Conservation (phyloP, 2,113 vertebrate species). For the Scytalopus superciliaris region DNA sequence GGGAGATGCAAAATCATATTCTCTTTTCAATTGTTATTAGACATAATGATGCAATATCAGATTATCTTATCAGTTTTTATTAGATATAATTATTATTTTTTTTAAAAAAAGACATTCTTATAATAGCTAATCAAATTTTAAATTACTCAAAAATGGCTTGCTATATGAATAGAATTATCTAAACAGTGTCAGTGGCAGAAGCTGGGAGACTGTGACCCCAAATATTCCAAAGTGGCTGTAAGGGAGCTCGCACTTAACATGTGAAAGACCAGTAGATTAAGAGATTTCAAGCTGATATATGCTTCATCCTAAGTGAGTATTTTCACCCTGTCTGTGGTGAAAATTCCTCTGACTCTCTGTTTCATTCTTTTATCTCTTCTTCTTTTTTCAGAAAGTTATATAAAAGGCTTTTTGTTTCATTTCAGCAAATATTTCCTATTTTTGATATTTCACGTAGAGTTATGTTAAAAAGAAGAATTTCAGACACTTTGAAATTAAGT, state of each 20-base stretch:
- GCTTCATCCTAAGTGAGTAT: background rate
- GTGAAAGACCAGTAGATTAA: background rate
- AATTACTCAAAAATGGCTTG: background rate
- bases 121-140: background rate
- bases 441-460: background rate
- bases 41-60: background rate
- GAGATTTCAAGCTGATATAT: background rate
- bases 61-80: background rate
- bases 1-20: background rate
- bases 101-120: background rate
- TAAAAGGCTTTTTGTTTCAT: background rate
- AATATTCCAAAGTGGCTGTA: background rate
- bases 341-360: background rate
- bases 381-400: background rate
- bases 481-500: background rate
- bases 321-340: background rate
- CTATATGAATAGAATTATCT: background rate
- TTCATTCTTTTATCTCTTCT: background rate
- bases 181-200: background rate
- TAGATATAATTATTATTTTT: background rate
- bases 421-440: background rate
- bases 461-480: background rate
- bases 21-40: background rate
- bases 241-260: background rate
- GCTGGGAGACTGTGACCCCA: background rate